These are phyloP conservation scores for Asarcornis scutulata DNA, from an alignment of 2,113 vertebrate species.

Conservation along the genomic window DNA sequence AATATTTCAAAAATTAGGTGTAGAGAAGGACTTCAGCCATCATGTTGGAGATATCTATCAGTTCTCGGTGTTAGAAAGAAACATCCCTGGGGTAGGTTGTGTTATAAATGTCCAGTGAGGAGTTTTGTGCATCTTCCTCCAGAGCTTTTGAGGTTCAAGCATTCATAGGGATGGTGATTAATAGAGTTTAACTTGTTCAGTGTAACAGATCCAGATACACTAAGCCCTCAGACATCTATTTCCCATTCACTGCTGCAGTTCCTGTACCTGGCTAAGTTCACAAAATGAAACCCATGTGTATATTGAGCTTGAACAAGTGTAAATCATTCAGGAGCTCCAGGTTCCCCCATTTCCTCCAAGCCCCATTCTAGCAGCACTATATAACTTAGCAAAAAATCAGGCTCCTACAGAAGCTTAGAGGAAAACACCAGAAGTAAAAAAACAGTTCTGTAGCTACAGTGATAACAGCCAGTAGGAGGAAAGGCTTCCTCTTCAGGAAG, in stretches of 20 bases:
- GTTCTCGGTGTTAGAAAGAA: not conserved
- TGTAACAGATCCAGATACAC: not conserved
- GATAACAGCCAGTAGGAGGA: not conserved
- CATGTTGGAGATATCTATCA: not conserved
- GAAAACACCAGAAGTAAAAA: not conserved
- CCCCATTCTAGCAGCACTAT: not conserved
- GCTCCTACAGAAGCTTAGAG: not conserved
- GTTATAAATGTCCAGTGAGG: not conserved
- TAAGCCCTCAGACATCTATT: not conserved
- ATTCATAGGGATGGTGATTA: not conserved
- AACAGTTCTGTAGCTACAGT: not conserved
- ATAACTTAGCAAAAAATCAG: not conserved
- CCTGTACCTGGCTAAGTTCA: not conserved
- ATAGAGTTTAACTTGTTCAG: not conserved
- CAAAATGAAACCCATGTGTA: not conserved
- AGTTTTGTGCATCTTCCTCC: not conserved
- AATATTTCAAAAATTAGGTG: not conserved
- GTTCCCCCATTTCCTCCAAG: not conserved
- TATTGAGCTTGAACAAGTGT: not conserved
- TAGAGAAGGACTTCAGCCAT: not conserved
- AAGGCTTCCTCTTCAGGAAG: not conserved
- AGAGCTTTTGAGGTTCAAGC: not conserved
- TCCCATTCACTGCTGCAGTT: not conserved
- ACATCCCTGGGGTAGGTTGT: not conserved
- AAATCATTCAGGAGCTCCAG: not conserved